These are phyloP conservation scores for Eupithecia subumbrata DNA, from an alignment of 2,888 invertebrate genomes.

Conservation along the genomic window DNA sequence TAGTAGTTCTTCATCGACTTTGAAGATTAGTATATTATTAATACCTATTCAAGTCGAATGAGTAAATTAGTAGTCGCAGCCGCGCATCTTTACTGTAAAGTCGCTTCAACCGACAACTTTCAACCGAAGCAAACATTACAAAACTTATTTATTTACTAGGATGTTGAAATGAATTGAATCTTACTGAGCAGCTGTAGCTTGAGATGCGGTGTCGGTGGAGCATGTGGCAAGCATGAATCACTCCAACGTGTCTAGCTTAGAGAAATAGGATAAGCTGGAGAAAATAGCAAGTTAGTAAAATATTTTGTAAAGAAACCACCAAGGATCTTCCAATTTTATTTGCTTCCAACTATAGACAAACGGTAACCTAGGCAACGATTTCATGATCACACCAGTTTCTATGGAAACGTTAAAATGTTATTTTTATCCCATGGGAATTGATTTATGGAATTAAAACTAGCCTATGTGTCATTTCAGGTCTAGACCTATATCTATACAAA, in stretches of 20 bases:
- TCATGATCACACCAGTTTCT: too few relatives aligned
- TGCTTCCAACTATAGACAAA: not conserved
- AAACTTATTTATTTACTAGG: constrained; percentile 1
- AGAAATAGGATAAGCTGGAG: not conserved
- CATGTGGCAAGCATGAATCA: constrained; percentile 4
- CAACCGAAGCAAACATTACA: not conserved
- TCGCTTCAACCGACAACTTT: not conserved
- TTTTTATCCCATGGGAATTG: not conserved
- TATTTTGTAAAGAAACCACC: not conserved
- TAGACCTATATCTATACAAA: too few relatives aligned
- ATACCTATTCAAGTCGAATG: too few relatives aligned
- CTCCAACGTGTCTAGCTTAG: constrained; percentile 1
- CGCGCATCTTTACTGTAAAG: too few relatives aligned
- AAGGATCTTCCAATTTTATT: not conserved
- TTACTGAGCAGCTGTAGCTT: not conserved
- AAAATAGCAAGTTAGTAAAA: not conserved
- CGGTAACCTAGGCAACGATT: too few relatives aligned
- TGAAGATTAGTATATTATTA: too few relatives aligned
- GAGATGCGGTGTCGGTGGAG: not conserved
- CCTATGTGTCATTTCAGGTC: too few relatives aligned
- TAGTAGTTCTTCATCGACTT: too few relatives aligned
- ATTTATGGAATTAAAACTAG: not conserved
- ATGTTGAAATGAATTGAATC: constrained; percentile 2
- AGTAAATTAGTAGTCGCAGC: too few relatives aligned
- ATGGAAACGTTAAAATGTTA: too few relatives aligned